Percentiles rank a stretch among this genome's conserved stretches.
These are phyloP conservation scores for Atta texana DNA, from an alignment of 1,140 invertebrate genomes.

Conservation along the genomic window DNA sequence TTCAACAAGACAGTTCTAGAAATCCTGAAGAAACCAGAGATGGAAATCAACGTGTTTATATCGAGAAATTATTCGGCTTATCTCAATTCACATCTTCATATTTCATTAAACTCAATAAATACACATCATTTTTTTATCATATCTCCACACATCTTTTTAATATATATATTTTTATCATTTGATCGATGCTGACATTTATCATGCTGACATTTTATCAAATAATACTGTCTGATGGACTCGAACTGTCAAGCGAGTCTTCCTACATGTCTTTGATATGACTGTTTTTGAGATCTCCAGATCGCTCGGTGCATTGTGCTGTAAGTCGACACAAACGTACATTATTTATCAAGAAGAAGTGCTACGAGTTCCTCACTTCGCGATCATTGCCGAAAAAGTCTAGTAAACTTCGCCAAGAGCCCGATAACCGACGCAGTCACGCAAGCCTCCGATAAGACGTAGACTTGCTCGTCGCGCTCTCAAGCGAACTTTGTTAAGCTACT, in stretches of 20 bases:
- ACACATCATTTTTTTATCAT: neutral
- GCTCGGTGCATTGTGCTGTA: neutral
- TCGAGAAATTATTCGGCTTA: neutral
- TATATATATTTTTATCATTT: neutral
- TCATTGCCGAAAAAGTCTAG: slow-evolving; percentile 46
- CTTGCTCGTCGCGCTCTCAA: slow-evolving; percentile 45
- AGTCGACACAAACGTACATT: neutral
- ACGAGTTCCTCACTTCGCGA: neutral
- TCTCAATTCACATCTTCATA: neutral
- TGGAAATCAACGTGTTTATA: neutral
- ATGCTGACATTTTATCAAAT: slow-evolving; percentile 18
- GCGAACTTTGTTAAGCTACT: slow-evolving; percentile 59
- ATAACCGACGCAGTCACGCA: slow-evolving; percentile 60
- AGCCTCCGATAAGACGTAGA: slow-evolving; percentile 34
- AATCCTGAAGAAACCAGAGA: slow-evolving; percentile 8
- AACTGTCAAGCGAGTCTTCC: neutral
- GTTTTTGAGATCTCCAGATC: neutral
- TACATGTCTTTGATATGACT: neutral
- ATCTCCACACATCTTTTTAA: neutral
- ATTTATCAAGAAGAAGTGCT: slow-evolving; percentile 23
- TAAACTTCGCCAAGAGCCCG: slow-evolving; percentile 32
- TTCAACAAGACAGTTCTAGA: neutral
- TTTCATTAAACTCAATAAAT: neutral
- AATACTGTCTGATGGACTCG: neutral
- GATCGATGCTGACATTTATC: slow-evolving; percentile 12